Base-by-base conservation (phyloP, 2,113 vertebrate genomes). In the Dasyornis broadbenti region DNA sequence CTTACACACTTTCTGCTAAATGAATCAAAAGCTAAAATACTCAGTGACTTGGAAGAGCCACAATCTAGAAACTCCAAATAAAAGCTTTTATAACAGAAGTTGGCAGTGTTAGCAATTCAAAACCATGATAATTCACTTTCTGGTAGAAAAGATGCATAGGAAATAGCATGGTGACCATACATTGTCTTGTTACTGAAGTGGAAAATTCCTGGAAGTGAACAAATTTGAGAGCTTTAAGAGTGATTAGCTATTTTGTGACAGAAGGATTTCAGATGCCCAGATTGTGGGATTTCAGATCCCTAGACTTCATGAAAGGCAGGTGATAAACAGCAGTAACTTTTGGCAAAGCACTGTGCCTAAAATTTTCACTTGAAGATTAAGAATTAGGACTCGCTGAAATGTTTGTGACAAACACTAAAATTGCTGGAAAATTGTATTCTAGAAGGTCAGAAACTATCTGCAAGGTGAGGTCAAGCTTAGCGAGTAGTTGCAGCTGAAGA, bases 151-250 rank as follows among this genome's bases (percentile, higher is more conserved):
- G 59, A 59, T 54, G 49, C 15, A 47, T 14, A 70, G 65, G 72
- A 90, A 94, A 93, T 73, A 78, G 50, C 14, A 81, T 2, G 23
- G 50, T 73, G 30, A 15, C 40, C 57, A 60, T 17, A 82, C 26
- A 72, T 69, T n/a, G 44, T 47, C 69, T 68, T 86, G 21, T 37
- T 86, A 94, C 11, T 79, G 47, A 94, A 86, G 53, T 65, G 50
- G 76, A 90, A 92, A 95, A 96, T 72, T 88, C 52, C 33, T 82
- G 37, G n/a, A 92, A 94, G 24, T 61, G 33, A 77, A 90, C 28
- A 47, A 75, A 84, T 54, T 17, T 61, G 40, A 66, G 44, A 90
- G 22, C 13, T 81, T 90, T 88, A 65, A 50, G 44, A 71, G 26
- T 24, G 47, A 78, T 72, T 65, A 91, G 45, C 56, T 88, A 15